Evolutionary conservation across 2,888 invertebrate genomes (phyloP), one percentile per base, ranked within the genome.

Genomic region (Polietes domitor): DNA sequence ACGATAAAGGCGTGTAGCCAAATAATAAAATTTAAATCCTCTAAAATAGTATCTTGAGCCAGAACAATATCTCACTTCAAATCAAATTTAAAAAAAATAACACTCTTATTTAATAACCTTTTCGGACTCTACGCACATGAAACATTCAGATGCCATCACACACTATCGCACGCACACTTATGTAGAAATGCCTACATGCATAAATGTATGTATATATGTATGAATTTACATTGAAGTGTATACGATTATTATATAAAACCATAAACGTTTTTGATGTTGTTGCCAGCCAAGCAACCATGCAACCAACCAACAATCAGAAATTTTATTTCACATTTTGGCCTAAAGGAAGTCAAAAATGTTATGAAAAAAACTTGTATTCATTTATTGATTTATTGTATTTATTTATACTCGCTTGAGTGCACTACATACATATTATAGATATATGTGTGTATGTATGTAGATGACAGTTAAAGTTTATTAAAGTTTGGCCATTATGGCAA

Each of bases 391-490:
- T 70, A 32, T 55, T 9, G 26, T 77, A 61, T 77, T 41, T 24
- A 47, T 76, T 63, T 76, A 32, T 75, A 28, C 21, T 32, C 32
- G 32, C 32, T 3, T 53, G 12, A 37, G 37, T 37, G 37, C 9
- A 37, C 55, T 24, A 72, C 74, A 53, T 21, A 53, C 19, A 53
- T 53, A 53, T 53, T 68, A 58, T 61, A 21, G 70, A 17, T 72
- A 77, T 73, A 26, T 80, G 55, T 65, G 77, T 50, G 77, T 73
- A 17, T 77, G 53, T 55, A 55, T 50, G 75, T 17, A 21, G 47
- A 32, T 15, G 15, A 5, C 58, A 58, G n/a, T 58, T 26, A 24
- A 58, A 58, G 26, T 58, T 24, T 58, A 58, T 58, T 58, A 58
- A 58, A 24, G 15, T 58, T 58, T 15, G 24, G 26, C 58, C 26